A percentile compares a stretch with the other conserved stretches of the same genome.
phyloP scores from a whole-genome alignment of 2,797 vertebrate species.

The Phoxinus dragarum region DNA sequence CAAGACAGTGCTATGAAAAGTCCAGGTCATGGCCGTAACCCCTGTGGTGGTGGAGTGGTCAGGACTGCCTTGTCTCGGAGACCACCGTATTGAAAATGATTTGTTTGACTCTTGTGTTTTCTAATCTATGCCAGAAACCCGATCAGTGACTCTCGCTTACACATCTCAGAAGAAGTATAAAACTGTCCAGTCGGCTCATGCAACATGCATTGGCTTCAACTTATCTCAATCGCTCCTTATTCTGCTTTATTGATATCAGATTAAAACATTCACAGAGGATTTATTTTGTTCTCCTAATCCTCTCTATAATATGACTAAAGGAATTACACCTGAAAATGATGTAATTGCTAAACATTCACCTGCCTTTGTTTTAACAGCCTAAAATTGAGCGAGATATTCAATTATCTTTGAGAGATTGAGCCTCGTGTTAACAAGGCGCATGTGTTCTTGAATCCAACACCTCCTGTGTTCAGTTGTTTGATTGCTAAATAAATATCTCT shows the following conservation, averaged over 20 bases:
- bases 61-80: constrained; percentile 25
- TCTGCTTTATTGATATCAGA: background rate
- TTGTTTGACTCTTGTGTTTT: constrained; percentile 31
- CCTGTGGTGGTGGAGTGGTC: constrained; percentile 32
- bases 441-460: constrained; percentile 23
- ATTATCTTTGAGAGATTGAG: constrained; percentile 19
- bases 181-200: background rate
- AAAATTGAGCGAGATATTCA: background rate
- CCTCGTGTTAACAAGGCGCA: constrained; percentile 23
- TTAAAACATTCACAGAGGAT: background rate
- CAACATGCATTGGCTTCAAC: background rate
- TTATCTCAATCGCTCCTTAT: background rate
- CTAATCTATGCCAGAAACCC: background rate
- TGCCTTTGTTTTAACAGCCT: background rate
- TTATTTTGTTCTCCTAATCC: background rate
- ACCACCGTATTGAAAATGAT: background rate
- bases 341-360: background rate
- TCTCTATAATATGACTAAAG: background rate
- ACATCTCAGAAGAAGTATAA: background rate
- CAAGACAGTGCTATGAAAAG: constrained; percentile 27
- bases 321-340: background rate
- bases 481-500: constrained; percentile 37
- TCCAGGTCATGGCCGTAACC: constrained; percentile 24
- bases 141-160: background rate
- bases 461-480: constrained; percentile 34